Percentiles rank a stretch among this genome's conserved stretches.
Evolutionary conservation across 2,888 invertebrate genomes (phyloP).

Genomic region (Microplitis manilae): DNA sequence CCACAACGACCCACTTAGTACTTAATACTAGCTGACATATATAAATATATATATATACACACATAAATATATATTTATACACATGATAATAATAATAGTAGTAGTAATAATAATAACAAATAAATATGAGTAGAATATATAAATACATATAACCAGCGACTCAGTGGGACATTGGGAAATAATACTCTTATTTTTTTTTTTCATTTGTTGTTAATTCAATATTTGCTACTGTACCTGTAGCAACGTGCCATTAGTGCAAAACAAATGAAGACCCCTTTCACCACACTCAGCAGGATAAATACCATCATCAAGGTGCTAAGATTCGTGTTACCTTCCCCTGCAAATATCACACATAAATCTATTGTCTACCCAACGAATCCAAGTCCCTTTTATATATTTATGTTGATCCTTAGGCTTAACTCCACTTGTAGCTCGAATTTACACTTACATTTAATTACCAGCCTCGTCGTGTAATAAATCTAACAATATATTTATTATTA

Average conservation of each 20-base stretch:
- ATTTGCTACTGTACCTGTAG: conserved; percentile 84
- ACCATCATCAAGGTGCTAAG: conserved; percentile 93
- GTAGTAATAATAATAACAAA: neutral
- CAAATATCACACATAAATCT: conserved; percentile 59
- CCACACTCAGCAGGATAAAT: conserved; percentile 92
- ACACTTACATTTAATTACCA: neutral
- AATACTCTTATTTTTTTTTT: conserved; percentile 43
- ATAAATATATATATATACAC: conserved; percentile 26
- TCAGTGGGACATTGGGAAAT: neutral
- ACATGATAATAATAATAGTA: neutral
- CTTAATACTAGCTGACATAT: neutral
- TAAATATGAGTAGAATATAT: neutral
- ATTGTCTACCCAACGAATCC: conserved; percentile 4
- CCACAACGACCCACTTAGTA: conserved; percentile 39
- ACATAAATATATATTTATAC: conserved; percentile 26
- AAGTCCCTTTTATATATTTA: neutral
- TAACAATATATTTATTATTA: too few species aligned
- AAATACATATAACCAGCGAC: neutral
- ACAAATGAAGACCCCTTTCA: conserved; percentile 95
- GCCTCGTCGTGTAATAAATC: neutral
- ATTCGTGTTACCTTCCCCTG: conserved; percentile 86
- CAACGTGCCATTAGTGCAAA: conserved; percentile 95
- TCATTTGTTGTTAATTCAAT: conserved; percentile 32
- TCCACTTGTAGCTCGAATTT: neutral
- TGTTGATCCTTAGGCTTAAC: neutral